Evolutionary conservation across 2,888 invertebrate genomes (phyloP), one percentile per base, ranked within the genome.

Genomic region (Diplazon laetatorius): DNA sequence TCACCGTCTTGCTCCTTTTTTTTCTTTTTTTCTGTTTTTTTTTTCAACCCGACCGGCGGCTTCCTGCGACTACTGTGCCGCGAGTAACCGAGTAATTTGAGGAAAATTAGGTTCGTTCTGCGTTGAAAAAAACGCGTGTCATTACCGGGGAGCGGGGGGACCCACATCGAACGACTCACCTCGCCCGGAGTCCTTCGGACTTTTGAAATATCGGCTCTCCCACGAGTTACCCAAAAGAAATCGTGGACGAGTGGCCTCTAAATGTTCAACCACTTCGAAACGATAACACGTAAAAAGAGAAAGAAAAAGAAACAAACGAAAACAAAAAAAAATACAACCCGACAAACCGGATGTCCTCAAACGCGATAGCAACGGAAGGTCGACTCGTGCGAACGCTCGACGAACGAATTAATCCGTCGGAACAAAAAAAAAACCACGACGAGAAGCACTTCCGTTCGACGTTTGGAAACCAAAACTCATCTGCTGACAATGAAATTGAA

Each of bases 91-190:
- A 80, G 81, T 82, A 84, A 85, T 86, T 83, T 84, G 82, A 83
- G 82, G 82, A 86, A 85, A 88, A 86, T 87, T 84, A 78, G 82
- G 79, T 81, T 81, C 76, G 75, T 77, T 80, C 63, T 35, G 72
- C 57, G 65, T 78, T 81, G 62, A 69, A 20, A 44, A 69, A 78
- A 74, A 70, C 73, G 73, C 72, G 65, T 62, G 60, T 77, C 78
- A 60, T 48, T 48, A 30, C 57, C 25, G 10, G 16, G 10, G 39
- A 46, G 6, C 5, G n/a, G 12, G 10, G 16, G 10, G 39, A 46
- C n/a, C 5, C 20, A 16, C 16, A 55, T 25, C 16, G 30, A 25
- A n/a, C 1, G 37, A 3, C 8, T 52, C 9, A 37, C 52, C 48
- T 55, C 37, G 46, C 42, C 22, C 39, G n/a, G 52, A 30, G 22